Conservation (phyloP, 2,888 invertebrate genomes). For the Lithosia quadra region DNA sequence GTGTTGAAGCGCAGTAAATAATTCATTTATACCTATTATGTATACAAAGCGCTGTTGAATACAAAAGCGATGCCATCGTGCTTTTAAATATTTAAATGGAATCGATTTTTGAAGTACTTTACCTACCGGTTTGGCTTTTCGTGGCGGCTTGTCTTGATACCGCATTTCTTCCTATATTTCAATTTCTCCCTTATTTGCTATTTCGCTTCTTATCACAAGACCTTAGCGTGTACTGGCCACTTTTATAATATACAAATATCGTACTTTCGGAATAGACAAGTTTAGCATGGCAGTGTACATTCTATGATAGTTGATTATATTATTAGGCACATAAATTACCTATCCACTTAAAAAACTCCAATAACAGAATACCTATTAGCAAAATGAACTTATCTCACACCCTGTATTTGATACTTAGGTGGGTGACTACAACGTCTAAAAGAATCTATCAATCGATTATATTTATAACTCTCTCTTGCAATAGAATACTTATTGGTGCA, state of each 20-base stretch:
- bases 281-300: neutral
- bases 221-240: constrained; percentile 13
- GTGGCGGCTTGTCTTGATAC: neutral
- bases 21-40: too few species aligned
- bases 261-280: neutral
- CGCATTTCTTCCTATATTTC: constrained; percentile 5
- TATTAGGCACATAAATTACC: too few species aligned
- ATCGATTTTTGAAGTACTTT: neutral
- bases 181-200: neutral
- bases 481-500: neutral
- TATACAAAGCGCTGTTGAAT: neutral
- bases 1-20: constrained; percentile 44
- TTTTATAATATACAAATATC: too few species aligned
- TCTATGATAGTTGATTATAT: neutral
- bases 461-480: neutral
- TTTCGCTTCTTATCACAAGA: constrained; percentile 12
- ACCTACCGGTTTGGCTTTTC: neutral
- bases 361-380: too few species aligned
- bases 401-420: neutral
- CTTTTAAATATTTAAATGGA: constrained; percentile 2
- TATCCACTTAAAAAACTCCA: too few species aligned
- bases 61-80: neutral
- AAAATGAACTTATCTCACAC: too few species aligned
- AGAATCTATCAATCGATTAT: neutral
- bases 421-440: neutral